A percentile compares a stretch with the other conserved stretches of the same genome.
Conservation (phyloP, 2,888 invertebrate species). For the Drosophila subsilvestris region DNA sequence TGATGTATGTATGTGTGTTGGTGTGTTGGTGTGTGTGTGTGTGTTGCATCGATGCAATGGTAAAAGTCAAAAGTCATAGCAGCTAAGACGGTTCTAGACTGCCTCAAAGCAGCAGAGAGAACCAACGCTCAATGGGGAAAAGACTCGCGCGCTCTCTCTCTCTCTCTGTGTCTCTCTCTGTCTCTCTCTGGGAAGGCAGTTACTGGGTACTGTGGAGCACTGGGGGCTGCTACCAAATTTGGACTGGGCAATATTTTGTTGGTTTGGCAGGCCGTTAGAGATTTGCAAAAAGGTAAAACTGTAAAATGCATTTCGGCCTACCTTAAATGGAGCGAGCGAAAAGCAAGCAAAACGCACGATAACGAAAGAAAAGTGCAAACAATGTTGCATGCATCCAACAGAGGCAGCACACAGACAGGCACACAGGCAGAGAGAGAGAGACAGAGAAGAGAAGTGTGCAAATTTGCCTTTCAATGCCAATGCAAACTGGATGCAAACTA, state of each 20-base stretch:
- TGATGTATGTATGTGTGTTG: constrained; percentile 37
- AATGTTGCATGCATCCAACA: constrained; percentile 46
- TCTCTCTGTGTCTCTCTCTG: not conserved
- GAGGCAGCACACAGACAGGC: not conserved
- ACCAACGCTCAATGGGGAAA: not conserved
- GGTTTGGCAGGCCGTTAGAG: constrained; percentile 69
- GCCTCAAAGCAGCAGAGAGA: not conserved
- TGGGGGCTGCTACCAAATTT: constrained; percentile 61
- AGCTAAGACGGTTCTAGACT: constrained; percentile 42
- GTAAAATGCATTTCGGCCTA: constrained; percentile 71
- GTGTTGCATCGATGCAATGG: constrained; percentile 45
- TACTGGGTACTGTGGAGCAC: not conserved
- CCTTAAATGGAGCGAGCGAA: constrained; percentile 71
- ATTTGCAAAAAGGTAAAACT: constrained; percentile 66
- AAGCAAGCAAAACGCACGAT: constrained; percentile 70
- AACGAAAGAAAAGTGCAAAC: constrained; percentile 67
- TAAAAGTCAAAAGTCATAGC: constrained; percentile 72
- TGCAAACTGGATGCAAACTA: not conserved
- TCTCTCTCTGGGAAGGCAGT: too few relatives aligned
- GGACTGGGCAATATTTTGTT: constrained; percentile 68
- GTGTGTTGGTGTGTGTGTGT: not conserved
- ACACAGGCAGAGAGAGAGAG: not conserved
- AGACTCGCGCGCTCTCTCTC: not conserved
- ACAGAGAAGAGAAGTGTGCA: constrained; percentile 10
- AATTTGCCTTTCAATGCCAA: constrained; percentile 43